A percentile compares a stretch with the other conserved stretches of the same genome.
phyloP scores from a whole-genome alignment of 2,113 vertebrate genomes.

The Lota lota region DNA sequence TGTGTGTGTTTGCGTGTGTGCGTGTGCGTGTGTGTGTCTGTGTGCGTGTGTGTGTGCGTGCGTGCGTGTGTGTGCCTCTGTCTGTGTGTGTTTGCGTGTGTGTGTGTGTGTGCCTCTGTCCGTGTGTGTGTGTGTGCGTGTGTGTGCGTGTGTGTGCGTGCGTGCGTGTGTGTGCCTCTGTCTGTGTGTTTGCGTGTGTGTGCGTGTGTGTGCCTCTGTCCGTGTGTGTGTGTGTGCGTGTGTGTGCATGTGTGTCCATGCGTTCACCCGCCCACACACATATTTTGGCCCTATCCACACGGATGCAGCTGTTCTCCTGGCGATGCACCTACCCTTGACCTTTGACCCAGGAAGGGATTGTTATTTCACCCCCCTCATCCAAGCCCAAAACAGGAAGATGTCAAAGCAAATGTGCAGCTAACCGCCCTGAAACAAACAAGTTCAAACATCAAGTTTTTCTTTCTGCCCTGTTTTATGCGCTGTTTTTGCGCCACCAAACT shows the following conservation, averaged over 20 bases:
- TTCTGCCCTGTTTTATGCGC: no score
- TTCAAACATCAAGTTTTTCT: no score
- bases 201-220: neutral
- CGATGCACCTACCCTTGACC: slow-evolving; percentile 56
- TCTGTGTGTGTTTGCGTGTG: neutral
- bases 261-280: neutral
- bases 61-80: neutral
- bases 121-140: neutral
- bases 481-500: no score
- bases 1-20: slow-evolving; percentile 1
- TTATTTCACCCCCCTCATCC: slow-evolving; percentile 24
- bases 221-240: neutral
- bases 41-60: neutral
- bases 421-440: no score
- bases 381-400: slow-evolving; percentile 36
- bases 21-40: neutral
- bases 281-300: slow-evolving; percentile 30
- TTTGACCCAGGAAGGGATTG: slow-evolving; percentile 47
- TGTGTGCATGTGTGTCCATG: slow-evolving; percentile 14
- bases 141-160: neutral
- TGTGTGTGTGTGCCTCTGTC: neutral
- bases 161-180: neutral
- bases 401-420: no score
- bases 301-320: slow-evolving; percentile 61
- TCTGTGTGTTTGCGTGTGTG: neutral